These are phyloP conservation scores for Hirundo rustica DNA, from an alignment of 2,797 vertebrate genomes.

Conservation along the genomic window DNA sequence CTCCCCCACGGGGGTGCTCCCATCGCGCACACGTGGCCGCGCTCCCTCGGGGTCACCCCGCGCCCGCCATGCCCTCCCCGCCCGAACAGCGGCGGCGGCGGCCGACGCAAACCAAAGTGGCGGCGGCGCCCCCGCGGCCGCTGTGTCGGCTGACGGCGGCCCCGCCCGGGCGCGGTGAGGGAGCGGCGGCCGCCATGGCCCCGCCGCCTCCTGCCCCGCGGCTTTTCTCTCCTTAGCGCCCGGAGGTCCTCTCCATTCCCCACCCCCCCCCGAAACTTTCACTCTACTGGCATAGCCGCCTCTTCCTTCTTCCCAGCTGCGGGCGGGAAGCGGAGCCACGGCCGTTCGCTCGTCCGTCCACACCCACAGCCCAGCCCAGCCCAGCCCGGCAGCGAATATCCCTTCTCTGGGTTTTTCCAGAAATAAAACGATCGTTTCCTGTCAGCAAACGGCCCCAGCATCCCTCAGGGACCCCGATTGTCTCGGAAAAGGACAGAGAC, in stretches of 20 bases:
- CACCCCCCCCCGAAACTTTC: neutral
- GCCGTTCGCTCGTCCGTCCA: neutral
- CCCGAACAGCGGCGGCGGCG: neutral
- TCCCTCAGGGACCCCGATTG: neutral
- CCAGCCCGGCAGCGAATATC: neutral
- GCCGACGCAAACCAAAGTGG: constrained; percentile 15
- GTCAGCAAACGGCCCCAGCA: neutral
- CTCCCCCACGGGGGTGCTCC: neutral
- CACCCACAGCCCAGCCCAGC: neutral
- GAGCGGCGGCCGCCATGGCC: neutral
- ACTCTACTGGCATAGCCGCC: neutral
- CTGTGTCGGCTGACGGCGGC: constrained; percentile 48
- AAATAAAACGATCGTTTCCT: neutral
- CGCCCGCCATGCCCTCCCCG: neutral
- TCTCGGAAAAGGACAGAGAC: neutral
- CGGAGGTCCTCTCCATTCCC: neutral
- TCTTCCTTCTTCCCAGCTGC: neutral
- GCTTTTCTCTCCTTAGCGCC: neutral
- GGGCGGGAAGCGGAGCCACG: neutral
- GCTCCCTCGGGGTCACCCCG: neutral
- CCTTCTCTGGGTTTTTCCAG: neutral
- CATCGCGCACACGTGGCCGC: neutral
- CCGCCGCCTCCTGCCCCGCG: too few relatives aligned
- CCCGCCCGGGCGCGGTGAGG: neutral
- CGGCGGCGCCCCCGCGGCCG: neutral